Conservation (phyloP, 2,888 invertebrate species). For the Tridacna gigas region DNA sequence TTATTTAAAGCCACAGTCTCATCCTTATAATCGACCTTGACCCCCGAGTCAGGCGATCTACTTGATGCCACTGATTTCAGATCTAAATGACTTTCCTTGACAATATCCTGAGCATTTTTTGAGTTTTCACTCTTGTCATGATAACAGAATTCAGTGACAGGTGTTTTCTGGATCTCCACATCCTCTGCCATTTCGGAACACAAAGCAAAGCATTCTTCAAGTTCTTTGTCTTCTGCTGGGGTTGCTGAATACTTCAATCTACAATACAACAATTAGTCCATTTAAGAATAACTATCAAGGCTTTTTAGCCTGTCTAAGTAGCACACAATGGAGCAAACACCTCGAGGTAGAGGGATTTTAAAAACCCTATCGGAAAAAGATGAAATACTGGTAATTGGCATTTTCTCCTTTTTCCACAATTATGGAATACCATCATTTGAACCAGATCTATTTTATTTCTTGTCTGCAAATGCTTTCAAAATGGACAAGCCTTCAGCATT, state of each 20-base stretch:
- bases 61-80: constrained; percentile 1
- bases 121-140: not conserved
- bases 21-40: constrained; percentile 13
- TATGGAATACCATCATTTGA: too few relatives aligned
- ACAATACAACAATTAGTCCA: not conserved
- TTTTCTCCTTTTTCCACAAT: too few relatives aligned
- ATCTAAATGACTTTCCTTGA: not conserved
- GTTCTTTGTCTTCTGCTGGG: not conserved
- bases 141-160: not conserved
- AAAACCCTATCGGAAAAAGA: too few relatives aligned
- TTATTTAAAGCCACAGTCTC: not conserved
- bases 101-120: not conserved
- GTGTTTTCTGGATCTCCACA: constrained; percentile 5
- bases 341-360: too few relatives aligned
- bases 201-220: constrained; percentile 7
- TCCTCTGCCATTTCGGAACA: constrained; percentile 15
- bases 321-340: too few relatives aligned
- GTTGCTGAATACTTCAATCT: not conserved
- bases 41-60: constrained; percentile 11
- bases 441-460: too few relatives aligned
- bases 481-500: too few relatives aligned
- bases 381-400: too few relatives aligned
- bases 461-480: too few relatives aligned
- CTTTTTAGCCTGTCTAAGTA: too few relatives aligned
- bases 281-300: too few relatives aligned